These are phyloP conservation scores for Trididemnum miniatum DNA, from an alignment of 23 tunicate species.

Conservation along the genomic window DNA sequence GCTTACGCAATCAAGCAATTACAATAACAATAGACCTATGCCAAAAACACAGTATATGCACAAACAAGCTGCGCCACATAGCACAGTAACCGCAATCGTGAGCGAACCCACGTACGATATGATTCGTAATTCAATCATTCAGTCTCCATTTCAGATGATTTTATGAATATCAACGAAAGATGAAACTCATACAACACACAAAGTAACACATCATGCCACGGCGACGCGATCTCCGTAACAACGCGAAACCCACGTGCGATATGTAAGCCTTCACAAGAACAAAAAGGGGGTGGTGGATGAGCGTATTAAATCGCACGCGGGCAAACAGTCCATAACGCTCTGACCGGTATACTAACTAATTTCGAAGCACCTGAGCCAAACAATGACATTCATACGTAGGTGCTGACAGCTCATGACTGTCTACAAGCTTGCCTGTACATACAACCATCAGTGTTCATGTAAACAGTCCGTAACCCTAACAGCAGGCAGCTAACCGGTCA, in stretches of 20 bases:
- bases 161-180: not conserved
- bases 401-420: not conserved
- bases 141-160: too few species aligned
- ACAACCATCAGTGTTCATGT: not conserved
- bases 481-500: not conserved
- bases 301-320: not conserved
- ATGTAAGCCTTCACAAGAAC: not conserved
- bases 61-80: too few species aligned
- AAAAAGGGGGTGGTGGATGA: not conserved
- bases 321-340: not conserved
- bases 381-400: not conserved
- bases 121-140: too few species aligned
- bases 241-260: conserved; percentile 1
- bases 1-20: too few species aligned
- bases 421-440: not conserved
- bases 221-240: not conserved
- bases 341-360: not conserved
- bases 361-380: not conserved
- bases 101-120: too few species aligned
- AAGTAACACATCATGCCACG: not conserved
- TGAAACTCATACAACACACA: not conserved
- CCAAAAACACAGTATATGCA: too few species aligned
- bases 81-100: too few species aligned
- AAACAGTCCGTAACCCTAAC: not conserved
- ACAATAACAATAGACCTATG: too few species aligned